Evolutionary conservation across 2,888 invertebrate genomes (phyloP).

Genomic region (Lymantria monacha): DNA sequence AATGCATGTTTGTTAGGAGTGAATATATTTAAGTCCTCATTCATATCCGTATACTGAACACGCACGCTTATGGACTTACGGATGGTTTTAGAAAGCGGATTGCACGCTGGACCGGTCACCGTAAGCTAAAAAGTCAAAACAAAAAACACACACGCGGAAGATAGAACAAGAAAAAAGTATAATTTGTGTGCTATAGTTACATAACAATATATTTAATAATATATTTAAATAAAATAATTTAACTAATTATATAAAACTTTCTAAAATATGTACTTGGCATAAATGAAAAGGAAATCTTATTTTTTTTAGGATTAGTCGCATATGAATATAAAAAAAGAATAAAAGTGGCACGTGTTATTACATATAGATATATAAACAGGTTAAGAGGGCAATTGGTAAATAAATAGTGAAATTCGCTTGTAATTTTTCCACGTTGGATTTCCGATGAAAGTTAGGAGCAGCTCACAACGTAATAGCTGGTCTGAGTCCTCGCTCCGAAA

Average conservation of each 20-base stretch:
- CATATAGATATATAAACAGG: slow-evolving; percentile 9
- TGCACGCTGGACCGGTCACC: slow-evolving; percentile 64
- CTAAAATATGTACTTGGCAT: too few species aligned
- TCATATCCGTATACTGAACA: slow-evolving; percentile 70
- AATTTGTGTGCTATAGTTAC: not conserved
- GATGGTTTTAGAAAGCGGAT: slow-evolving; percentile 73
- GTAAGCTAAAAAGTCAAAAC: slow-evolving; percentile 53
- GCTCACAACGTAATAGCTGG: slow-evolving; percentile 56
- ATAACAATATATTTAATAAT: not conserved
- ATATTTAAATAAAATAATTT: not conserved
- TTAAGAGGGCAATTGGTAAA: slow-evolving; percentile 42
- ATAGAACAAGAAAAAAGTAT: slow-evolving; percentile 30
- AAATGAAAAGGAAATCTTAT: too few species aligned
- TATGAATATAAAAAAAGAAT: too few species aligned
- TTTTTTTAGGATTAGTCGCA: too few species aligned
- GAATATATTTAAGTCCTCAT: slow-evolving; percentile 44
- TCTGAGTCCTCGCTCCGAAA: slow-evolving; percentile 66
- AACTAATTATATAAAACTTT: not conserved
- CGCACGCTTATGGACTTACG: slow-evolving; percentile 53
- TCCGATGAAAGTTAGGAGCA: slow-evolving; percentile 68
- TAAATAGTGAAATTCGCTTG: slow-evolving; percentile 45
- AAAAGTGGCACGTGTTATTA: not conserved
- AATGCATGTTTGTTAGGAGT: slow-evolving; percentile 29
- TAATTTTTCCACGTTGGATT: slow-evolving; percentile 65
- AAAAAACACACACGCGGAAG: slow-evolving; percentile 43